Percentiles rank a stretch among this genome's conserved stretches.
Evolutionary conservation across 2,888 invertebrate species (phyloP).

Genomic region (Eristalinus aeneus): DNA sequence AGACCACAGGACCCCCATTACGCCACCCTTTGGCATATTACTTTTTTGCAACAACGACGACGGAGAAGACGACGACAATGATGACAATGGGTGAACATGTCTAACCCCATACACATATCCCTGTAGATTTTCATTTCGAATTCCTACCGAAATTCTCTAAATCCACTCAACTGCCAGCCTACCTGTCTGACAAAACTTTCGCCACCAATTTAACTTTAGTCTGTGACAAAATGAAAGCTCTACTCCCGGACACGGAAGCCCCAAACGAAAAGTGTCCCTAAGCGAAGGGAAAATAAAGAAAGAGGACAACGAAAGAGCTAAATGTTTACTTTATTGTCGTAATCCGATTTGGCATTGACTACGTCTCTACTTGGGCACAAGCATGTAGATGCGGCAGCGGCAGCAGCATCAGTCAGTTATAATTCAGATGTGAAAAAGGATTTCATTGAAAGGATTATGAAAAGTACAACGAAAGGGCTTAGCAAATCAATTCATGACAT

Average conservation of each 20-base stretch:
- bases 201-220: constrained; percentile 30
- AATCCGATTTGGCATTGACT: constrained; percentile 62
- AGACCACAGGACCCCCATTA: too few species aligned
- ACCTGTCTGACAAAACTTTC: constrained; percentile 37
- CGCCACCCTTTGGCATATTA: too few species aligned
- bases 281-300: neutral
- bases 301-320: constrained; percentile 53
- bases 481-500: constrained; percentile 63
- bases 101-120: neutral
- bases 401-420: constrained; percentile 11
- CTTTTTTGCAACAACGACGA: too few species aligned
- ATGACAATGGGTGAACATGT: neutral
- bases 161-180: neutral
- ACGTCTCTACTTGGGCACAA: neutral
- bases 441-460: constrained; percentile 68
- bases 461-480: constrained; percentile 68
- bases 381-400: neutral
- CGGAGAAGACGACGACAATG: neutral
- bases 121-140: neutral
- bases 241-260: neutral
- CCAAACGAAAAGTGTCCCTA: neutral
- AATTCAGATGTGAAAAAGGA: constrained; percentile 65
- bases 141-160: neutral
- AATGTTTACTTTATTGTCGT: constrained; percentile 60
- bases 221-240: constrained; percentile 21